phyloP scores from a whole-genome alignment of 2,797 vertebrate genomes.

The Lemur catta region DNA sequence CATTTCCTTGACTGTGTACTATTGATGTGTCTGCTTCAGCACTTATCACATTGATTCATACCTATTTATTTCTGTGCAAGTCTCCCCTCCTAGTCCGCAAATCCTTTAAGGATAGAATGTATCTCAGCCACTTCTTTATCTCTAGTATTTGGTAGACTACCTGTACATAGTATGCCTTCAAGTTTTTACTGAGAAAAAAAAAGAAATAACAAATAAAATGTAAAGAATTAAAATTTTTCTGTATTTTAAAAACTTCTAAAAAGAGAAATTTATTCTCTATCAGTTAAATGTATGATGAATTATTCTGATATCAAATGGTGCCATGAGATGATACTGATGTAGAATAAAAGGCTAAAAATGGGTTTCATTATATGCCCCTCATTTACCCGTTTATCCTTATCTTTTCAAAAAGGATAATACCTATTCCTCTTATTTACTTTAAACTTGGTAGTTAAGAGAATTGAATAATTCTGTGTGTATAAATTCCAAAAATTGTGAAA shows the following conservation, averaged over 20 bases:
- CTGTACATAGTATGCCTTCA: neutral
- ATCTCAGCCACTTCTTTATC: neutral
- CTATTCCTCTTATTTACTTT: neutral
- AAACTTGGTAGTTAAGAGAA: neutral
- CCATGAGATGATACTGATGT: neutral
- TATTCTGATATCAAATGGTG: neutral
- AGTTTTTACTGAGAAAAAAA: neutral
- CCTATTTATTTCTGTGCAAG: neutral
- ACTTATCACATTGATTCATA: neutral
- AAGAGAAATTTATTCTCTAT: neutral
- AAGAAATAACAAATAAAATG: neutral
- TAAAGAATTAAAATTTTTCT: conserved; percentile 18
- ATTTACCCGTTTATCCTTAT: neutral
- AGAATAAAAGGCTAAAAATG: neutral
- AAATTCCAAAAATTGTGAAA: neutral
- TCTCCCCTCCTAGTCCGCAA: neutral
- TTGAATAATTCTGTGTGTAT: neutral
- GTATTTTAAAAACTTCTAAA: neutral
- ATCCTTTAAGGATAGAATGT: neutral
- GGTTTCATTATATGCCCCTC: neutral
- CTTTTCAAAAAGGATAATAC: neutral
- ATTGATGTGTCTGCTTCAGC: neutral
- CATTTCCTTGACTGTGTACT: neutral
- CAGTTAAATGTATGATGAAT: neutral
- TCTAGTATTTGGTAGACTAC: neutral